Evolutionary conservation across 2,888 invertebrate species (phyloP).

Genomic region (Bellardia bayeri): DNA sequence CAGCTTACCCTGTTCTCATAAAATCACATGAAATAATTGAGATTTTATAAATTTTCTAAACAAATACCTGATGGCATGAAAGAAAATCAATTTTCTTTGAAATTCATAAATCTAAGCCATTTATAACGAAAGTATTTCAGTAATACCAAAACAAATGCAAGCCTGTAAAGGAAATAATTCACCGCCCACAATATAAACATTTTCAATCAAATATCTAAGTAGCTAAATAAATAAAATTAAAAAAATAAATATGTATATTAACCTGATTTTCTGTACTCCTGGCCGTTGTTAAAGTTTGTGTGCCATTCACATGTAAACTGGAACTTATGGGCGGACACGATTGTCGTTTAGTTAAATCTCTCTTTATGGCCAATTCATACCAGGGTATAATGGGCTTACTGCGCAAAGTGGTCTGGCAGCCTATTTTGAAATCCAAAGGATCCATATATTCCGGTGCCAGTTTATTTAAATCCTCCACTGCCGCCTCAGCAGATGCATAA

Average conservation of each 20-base stretch:
- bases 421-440: conserved; percentile 88
- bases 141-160: conserved; percentile 2
- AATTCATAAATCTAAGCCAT: neutral
- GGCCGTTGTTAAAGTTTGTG: conserved; percentile 71
- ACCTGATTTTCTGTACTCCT: conserved; percentile 80
- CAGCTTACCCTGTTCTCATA: neutral
- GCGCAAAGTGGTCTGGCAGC: conserved; percentile 88
- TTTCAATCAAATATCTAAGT: neutral
- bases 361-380: conserved; percentile 94
- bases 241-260: conserved; percentile 67
- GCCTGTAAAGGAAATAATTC: neutral
- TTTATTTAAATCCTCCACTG: conserved; percentile 79
- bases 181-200: neutral
- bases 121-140: neutral
- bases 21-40: conserved; percentile 17
- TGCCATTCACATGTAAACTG: conserved; percentile 84
- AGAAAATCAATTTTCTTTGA: neutral
- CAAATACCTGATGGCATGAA: conserved; percentile 20
- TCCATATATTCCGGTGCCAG: conserved; percentile 83
- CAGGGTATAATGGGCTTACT: conserved; percentile 91
- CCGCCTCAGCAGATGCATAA: conserved; percentile 81
- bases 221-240: conserved; percentile 4
- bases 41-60: conserved; percentile 3
- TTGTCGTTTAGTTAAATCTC: conserved; percentile 88
- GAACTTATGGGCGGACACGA: conserved; percentile 90